Base-by-base conservation (phyloP, 2,888 invertebrate genomes). In the Cephonodes hylas region DNA sequence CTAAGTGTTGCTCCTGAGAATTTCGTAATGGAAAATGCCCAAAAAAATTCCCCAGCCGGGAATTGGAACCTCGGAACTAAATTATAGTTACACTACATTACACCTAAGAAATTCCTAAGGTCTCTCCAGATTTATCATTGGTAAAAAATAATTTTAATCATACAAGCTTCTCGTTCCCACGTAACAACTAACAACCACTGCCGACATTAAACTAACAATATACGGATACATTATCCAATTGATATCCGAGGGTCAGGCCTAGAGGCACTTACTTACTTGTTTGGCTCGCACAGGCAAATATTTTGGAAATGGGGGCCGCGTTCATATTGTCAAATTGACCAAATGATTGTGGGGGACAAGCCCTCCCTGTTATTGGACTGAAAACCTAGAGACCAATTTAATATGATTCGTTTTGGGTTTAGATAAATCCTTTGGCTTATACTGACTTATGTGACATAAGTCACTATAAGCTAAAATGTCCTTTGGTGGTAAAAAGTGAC, bases 241-340 rank as follows among this genome's bases (percentile, higher is more conserved):
- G 81, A 85, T 74, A 80, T 83, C 86, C 72, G 83, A 86, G 81
- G 83, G 77, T 70, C 73, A 67, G 63, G 56, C 64, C 64, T 73
- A 70, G 64, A 63, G 48, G 78, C 88, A 89, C 89, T 91, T 84
- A 84, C 67, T 74, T 80, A 72, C 89, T 88, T 89, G 90, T 86
- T 84, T 84, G 84, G 88, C 79, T 81, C 81, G 74, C 64, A 69
- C 78, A 74, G 76, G 78, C 85, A 89, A 91, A 91, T 89, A 89
- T 91, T 91, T 89, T 89, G 80, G 88, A 91, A 91, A 89, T 79
- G 85, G 86, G 88, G 86, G 83, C 75, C 79, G 64, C 66, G 74
- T 80, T n/a, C n/a, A n/a, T 68, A 87, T 91, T 90, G 89, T 91
- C 86, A 89, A 91, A 91, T 91, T 91, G 91, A 89, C 88, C 89